phyloP scores from a whole-genome alignment of 1,140 invertebrate genomes.

The Pogonognathellus flavescens region DNA sequence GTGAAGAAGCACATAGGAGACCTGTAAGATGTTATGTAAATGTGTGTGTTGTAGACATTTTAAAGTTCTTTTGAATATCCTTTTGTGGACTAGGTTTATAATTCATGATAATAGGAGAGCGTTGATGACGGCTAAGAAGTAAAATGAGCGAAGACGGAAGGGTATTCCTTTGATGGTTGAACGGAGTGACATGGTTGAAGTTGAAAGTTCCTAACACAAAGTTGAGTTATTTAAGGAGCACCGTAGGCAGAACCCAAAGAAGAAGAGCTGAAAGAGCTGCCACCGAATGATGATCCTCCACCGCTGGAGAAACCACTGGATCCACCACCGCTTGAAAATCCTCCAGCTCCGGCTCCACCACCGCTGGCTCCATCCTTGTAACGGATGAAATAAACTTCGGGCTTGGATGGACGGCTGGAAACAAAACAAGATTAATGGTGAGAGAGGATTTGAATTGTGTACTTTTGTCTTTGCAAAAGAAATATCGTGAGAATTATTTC shows the following conservation, averaged over 20 bases:
- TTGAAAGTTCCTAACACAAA: neutral
- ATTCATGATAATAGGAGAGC: neutral
- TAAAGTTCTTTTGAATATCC: conserved; percentile 16
- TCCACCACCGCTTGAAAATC: neutral
- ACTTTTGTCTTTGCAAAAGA: too few relatives aligned
- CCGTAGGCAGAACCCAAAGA: conserved; percentile 25
- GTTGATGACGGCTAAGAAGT: too few relatives aligned
- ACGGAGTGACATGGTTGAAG: neutral
- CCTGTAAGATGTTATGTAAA: neutral
- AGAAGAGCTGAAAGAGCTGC: neutral
- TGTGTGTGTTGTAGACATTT: neutral
- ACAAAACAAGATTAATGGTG: too few relatives aligned
- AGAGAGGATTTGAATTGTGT: too few relatives aligned
- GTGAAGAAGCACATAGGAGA: neutral
- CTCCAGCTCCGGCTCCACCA: conserved; percentile 3
- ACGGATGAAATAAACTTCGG: conserved; percentile 52
- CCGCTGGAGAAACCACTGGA: neutral
- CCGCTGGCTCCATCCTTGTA: conserved; percentile 14
- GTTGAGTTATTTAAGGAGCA: conserved; percentile 11
- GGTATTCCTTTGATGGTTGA: neutral
- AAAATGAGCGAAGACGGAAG: neutral
- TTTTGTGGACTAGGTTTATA: conserved; percentile 9
- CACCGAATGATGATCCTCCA: neutral
- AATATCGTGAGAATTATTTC: neutral
- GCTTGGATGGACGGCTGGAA: conserved; percentile 41